Percentiles rank a stretch among this genome's conserved stretches.
These are phyloP conservation scores for Penaeus vannamei DNA, from an alignment of 1,140 invertebrate genomes.

Conservation along the genomic window DNA sequence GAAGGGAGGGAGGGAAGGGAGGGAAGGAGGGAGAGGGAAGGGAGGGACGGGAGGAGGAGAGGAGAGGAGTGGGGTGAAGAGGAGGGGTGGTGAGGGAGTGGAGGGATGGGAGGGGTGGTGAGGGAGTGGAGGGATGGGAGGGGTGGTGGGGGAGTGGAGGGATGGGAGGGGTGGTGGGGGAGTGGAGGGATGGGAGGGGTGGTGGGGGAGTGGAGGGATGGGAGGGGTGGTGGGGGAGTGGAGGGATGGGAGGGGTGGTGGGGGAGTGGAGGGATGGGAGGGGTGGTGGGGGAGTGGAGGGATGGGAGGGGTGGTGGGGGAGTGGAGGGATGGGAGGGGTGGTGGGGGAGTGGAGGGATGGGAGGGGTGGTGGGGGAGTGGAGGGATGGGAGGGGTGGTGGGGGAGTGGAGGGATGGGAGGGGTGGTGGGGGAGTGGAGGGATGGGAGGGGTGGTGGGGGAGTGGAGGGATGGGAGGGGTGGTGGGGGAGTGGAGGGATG, in stretches of 20 bases:
- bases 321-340: not conserved
- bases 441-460: too few relatives aligned
- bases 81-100: too few relatives aligned
- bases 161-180: not conserved
- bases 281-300: too few relatives aligned
- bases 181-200: not conserved
- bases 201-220: not conserved
- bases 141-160: not conserved
- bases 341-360: not conserved
- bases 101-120: too few relatives aligned
- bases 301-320: not conserved
- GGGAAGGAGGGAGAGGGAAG: too few relatives aligned
- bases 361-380: not conserved
- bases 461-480: too few relatives aligned
- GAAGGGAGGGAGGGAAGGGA: too few relatives aligned
- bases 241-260: not conserved
- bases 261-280: not conserved
- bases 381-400: not conserved
- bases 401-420: too few relatives aligned
- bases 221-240: not conserved
- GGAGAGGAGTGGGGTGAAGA: too few relatives aligned
- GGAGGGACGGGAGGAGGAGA: too few relatives aligned
- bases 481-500: too few relatives aligned
- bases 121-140: not conserved
- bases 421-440: too few relatives aligned